phyloP scores from a whole-genome alignment of 2,113 vertebrate genomes.

The Gnathonemus echidnorhynchus region DNA sequence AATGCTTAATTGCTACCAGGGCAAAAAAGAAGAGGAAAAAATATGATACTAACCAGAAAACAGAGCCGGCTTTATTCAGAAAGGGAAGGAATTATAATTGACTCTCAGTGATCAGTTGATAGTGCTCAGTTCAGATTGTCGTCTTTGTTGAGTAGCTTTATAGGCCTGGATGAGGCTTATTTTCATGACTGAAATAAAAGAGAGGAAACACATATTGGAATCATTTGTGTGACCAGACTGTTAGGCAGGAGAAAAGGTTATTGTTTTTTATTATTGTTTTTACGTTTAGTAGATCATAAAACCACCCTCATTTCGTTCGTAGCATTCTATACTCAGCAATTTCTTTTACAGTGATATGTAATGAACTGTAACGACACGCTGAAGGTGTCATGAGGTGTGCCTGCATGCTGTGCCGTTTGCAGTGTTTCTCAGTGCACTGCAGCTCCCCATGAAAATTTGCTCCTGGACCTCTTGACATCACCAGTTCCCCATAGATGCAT shows the following conservation, averaged over 20 bases:
- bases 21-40: slow-evolving; percentile 22
- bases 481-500: neutral
- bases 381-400: neutral
- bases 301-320: neutral
- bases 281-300: neutral
- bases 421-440: neutral
- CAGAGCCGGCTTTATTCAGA: slow-evolving; percentile 10
- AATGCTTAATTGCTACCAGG: slow-evolving; percentile 60
- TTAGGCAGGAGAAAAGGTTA: neutral
- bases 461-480: neutral
- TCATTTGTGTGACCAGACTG: neutral
- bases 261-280: neutral
- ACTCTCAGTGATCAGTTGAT: slow-evolving; percentile 10
- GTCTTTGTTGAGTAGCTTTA: neutral
- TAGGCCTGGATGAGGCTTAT: neutral
- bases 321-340: neutral
- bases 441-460: neutral
- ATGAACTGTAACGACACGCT: neutral
- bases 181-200: neutral
- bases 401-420: neutral
- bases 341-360: neutral
- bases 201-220: neutral
- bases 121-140: neutral
- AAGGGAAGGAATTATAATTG: neutral
- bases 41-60: slow-evolving; percentile 24